These are phyloP conservation scores for Augochlorella aurata DNA, from an alignment of 2,888 invertebrate species.

Conservation along the genomic window DNA sequence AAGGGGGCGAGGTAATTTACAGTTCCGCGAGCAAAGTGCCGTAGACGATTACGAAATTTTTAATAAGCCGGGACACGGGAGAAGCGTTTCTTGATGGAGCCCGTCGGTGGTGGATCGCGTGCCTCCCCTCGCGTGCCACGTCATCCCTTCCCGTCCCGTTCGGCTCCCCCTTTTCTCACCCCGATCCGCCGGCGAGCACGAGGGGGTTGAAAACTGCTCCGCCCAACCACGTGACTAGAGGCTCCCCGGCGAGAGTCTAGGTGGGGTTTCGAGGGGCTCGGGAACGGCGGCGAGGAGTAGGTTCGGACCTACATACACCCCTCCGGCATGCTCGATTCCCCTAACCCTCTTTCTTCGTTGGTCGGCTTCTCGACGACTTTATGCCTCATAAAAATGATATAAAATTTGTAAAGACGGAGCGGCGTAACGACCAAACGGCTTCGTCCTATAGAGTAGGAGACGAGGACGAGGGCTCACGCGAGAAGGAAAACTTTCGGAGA, in stretches of 20 bases:
- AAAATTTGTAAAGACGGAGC: constrained; percentile 81
- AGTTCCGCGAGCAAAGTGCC: constrained; percentile 33
- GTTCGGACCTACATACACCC: constrained; percentile 39
- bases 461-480: constrained; percentile 50
- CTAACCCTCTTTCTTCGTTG: constrained; percentile 64
- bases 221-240: constrained; percentile 76
- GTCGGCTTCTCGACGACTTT: constrained; percentile 80
- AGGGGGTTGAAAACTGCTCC: constrained; percentile 74
- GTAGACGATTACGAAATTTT: constrained; percentile 70
- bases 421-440: constrained; percentile 78
- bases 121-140: constrained; percentile 44
- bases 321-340: constrained; percentile 45
- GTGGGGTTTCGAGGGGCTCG: neutral
- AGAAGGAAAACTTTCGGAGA: constrained; percentile 46
- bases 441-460: constrained; percentile 73
- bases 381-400: constrained; percentile 82
- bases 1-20: constrained; percentile 12
- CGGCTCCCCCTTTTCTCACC: constrained; percentile 52
- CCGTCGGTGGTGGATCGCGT: constrained; percentile 28
- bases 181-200: constrained; percentile 51
- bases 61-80: constrained; percentile 72
- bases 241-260: neutral
- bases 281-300: constrained; percentile 20
- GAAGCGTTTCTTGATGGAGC: constrained; percentile 72
- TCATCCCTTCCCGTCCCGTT: constrained; percentile 46